A percentile compares a stretch with the other conserved stretches of the same genome.
phyloP scores from a whole-genome alignment of 2,888 invertebrate species.

The Unio delphinus region DNA sequence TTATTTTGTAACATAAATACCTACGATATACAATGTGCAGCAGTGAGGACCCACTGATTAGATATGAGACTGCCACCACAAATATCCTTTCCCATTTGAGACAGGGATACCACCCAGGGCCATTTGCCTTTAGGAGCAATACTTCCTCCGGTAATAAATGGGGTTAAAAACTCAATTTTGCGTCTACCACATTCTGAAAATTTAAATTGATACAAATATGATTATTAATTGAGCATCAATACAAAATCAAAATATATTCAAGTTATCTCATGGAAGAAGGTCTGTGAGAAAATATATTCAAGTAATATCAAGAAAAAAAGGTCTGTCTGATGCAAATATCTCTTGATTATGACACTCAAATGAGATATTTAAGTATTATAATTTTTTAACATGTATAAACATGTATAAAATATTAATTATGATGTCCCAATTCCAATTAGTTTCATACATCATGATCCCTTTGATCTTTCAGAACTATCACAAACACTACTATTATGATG shows the following conservation, averaged over 20 bases:
- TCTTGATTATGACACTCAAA: too few species aligned
- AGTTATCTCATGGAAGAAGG: too few species aligned
- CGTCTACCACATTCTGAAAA: constrained; percentile 52
- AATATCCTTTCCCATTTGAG: constrained; percentile 42
- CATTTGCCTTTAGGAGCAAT: constrained; percentile 51
- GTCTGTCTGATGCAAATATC: too few species aligned
- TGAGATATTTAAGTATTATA: too few species aligned
- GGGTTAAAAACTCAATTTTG: constrained; percentile 30
- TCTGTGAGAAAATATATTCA: too few species aligned
- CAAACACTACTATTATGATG: too few species aligned
- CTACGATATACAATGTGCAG: constrained; percentile 62
- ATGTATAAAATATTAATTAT: too few species aligned
- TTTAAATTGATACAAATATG: constrained; percentile 2
- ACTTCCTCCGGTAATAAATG: constrained; percentile 55
- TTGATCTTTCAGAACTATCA: too few species aligned
- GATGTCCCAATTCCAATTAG: too few species aligned
- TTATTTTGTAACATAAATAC: constrained; percentile 12
- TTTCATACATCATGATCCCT: too few species aligned
- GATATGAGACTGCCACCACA: constrained; percentile 56
- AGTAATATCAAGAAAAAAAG: too few species aligned
- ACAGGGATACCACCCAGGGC: constrained; percentile 62
- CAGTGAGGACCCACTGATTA: constrained; percentile 53
- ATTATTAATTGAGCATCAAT: background rate
- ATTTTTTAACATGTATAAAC: too few species aligned
- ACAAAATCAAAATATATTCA: background rate